Evolutionary conservation across 2,113 vertebrate species (phyloP).

Genomic region (Oplegnathus fasciatus): DNA sequence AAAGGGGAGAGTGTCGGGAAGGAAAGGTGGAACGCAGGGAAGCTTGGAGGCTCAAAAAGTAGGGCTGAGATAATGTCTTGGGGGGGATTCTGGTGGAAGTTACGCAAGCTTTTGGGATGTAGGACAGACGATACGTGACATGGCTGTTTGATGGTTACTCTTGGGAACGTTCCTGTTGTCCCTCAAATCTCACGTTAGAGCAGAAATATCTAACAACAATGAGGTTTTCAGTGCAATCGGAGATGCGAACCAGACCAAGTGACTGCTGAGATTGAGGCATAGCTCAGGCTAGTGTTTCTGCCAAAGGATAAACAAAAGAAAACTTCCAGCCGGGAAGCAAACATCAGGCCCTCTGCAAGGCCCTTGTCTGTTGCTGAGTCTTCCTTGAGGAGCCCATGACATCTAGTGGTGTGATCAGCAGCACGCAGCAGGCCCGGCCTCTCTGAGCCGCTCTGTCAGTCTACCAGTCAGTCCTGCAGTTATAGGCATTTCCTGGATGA

Average conservation of each 20-base stretch:
- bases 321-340: constrained; percentile 42
- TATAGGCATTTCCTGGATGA: constrained; percentile 3
- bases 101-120: constrained; percentile 42
- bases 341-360: neutral
- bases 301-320: constrained; percentile 64
- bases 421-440: neutral
- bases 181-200: constrained; percentile 9
- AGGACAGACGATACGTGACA: constrained; percentile 14
- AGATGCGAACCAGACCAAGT: constrained; percentile 28
- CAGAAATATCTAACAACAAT: constrained; percentile 25
- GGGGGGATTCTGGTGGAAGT: constrained; percentile 39
- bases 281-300: constrained; percentile 32
- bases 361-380: neutral
- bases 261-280: constrained; percentile 41
- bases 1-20: constrained; percentile 46
- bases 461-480: neutral
- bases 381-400: constrained; percentile 42
- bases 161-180: neutral
- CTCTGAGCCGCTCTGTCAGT: neutral
- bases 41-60: constrained; percentile 22
- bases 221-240: constrained; percentile 13
- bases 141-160: neutral
- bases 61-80: constrained; percentile 54
- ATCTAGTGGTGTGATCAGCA: constrained; percentile 66
- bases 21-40: constrained; percentile 55